A percentile compares a stretch with the other conserved stretches of the same genome.
Evolutionary conservation across 2,113 vertebrate species (phyloP).

Genomic region (Callionymus lyra): DNA sequence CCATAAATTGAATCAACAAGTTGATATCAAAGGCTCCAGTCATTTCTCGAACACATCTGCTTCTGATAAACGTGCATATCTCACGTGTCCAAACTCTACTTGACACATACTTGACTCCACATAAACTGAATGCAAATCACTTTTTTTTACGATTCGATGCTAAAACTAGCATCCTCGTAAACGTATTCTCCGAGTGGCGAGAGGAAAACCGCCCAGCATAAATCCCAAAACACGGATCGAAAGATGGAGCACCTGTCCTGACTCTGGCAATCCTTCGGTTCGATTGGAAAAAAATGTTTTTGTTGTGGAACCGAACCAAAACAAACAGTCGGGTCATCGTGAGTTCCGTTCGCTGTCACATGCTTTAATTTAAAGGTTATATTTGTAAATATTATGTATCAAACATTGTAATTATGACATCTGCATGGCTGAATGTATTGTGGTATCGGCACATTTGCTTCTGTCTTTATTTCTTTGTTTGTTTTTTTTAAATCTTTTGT

Average conservation of each 20-base stretch:
- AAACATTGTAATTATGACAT: neutral
- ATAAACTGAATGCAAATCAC: conserved; percentile 22
- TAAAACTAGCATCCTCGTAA: conserved; percentile 17
- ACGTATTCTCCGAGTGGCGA: conserved; percentile 2
- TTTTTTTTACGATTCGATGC: conserved; percentile 29
- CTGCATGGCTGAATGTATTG: neutral
- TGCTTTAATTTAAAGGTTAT: neutral
- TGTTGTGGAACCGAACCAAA: neutral
- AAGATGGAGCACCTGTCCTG: conserved; percentile 1
- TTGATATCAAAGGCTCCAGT: conserved; percentile 14
- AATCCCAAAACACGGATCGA: neutral
- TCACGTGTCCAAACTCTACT: conserved; percentile 15
- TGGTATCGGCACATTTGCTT: neutral
- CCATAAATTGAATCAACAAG: conserved; percentile 13
- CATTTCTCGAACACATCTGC: conserved; percentile 24
- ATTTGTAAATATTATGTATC: neutral
- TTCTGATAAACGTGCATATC: conserved; percentile 16
- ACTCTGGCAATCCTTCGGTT: no score
- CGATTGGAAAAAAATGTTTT: neutral
- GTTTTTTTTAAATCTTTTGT: neutral
- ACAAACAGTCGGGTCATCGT: neutral
- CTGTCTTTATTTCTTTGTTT: neutral
- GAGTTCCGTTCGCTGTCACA: no score
- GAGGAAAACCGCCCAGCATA: neutral
- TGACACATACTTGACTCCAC: conserved; percentile 32